Conservation (phyloP, 2,113 vertebrate species). For the Spermophilus dauricus region DNA sequence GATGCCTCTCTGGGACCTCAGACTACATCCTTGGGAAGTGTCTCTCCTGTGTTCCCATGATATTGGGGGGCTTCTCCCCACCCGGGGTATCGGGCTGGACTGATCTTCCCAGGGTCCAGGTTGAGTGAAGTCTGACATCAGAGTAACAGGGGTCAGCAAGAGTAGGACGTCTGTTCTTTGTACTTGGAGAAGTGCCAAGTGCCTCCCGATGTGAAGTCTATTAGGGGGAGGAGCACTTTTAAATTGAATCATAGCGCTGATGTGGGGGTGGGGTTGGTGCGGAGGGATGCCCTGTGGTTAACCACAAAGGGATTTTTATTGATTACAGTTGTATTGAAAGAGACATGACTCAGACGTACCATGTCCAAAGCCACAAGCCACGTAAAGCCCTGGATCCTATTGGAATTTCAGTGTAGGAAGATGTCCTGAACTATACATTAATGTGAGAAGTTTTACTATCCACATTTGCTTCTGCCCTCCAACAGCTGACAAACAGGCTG, state of each 20-base stretch:
- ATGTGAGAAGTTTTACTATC: not conserved
- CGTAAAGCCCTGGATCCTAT: not conserved
- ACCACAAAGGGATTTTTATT: conserved; percentile 74
- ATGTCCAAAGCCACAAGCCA: conserved; percentile 43
- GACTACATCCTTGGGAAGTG: not conserved
- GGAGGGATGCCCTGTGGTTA: conserved; percentile 76
- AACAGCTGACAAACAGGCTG: not conserved
- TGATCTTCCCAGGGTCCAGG: not conserved
- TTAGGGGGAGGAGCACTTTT: not conserved
- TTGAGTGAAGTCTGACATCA: accelerated
- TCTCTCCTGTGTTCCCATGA: not conserved
- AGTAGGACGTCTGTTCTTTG: not conserved
- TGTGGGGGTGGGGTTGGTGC: not conserved
- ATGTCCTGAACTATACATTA: not conserved
- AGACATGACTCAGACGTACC: conserved; percentile 76
- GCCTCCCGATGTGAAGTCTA: not conserved
- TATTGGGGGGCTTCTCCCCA: not conserved
- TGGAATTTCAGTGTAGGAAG: conserved; percentile 3
- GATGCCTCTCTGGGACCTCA: not conserved
- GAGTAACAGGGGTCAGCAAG: not conserved
- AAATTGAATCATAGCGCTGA: not conserved
- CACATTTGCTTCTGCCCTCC: not conserved
- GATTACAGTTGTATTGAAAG: conserved; percentile 69
- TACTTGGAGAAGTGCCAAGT: not conserved
- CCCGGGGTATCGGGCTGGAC: not conserved